A percentile compares a stretch with the other conserved stretches of the same genome.
phyloP scores from a whole-genome alignment of 2,888 invertebrate species.

The Tenthredo mesomela region DNA sequence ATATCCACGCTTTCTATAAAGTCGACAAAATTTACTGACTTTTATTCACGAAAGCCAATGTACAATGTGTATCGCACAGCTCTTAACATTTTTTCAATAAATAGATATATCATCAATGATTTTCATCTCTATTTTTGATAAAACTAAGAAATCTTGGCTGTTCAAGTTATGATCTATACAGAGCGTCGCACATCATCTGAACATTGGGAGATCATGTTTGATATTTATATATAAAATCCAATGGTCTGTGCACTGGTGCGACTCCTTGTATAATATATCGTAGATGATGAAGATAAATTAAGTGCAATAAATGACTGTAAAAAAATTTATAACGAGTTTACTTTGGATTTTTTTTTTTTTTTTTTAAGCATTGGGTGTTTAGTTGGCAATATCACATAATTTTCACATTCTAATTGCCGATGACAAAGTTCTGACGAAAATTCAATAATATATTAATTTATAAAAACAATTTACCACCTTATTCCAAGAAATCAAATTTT shows the following conservation, averaged over 20 bases:
- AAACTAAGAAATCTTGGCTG: background rate
- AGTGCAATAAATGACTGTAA: background rate
- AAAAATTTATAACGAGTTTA: background rate
- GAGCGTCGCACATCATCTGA: background rate
- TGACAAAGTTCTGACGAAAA: background rate
- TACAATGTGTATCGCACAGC: background rate
- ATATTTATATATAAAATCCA: background rate
- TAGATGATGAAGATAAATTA: background rate
- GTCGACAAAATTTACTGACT: background rate
- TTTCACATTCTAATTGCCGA: background rate
- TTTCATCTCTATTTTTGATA: conserved; percentile 10
- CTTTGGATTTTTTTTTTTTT: background rate
- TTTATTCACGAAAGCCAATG: background rate
- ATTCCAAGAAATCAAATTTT: background rate
- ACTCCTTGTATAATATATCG: background rate
- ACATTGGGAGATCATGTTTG: background rate
- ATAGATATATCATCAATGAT: background rate
- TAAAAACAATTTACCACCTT: background rate
- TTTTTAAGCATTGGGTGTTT: background rate
- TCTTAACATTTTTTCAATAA: background rate
- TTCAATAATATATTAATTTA: background rate
- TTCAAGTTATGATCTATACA: background rate
- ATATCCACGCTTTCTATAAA: background rate
- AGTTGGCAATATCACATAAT: conserved; percentile 2
- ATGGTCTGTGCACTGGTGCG: background rate